These are phyloP conservation scores for Octodon degus DNA, from an alignment of 2,113 vertebrate species.

Conservation along the genomic window DNA sequence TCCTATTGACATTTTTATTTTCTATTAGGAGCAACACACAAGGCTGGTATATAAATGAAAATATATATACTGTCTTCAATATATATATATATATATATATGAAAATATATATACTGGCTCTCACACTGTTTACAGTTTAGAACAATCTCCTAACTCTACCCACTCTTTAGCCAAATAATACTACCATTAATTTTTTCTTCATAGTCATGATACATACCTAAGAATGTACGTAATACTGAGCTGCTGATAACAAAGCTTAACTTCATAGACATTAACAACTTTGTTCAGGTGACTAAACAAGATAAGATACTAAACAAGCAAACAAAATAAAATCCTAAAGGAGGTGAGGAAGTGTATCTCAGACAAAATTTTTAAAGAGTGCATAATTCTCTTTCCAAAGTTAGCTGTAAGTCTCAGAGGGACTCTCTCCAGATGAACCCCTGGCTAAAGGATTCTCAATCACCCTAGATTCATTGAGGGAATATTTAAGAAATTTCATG, in stretches of 20 bases:
- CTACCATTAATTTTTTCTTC: slow-evolving; percentile 6
- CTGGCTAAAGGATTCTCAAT: background rate
- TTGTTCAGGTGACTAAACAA: background rate
- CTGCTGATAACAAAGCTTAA: background rate
- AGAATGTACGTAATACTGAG: background rate
- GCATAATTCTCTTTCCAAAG: slow-evolving; percentile 9
- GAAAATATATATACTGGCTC: background rate
- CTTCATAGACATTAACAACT: background rate
- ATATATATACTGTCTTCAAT: too few relatives aligned
- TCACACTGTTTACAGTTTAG: background rate
- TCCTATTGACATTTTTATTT: background rate
- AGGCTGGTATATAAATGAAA: background rate
- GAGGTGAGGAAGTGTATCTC: background rate
- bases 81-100: too few relatives aligned
- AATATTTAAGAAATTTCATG: background rate
- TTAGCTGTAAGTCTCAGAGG: background rate
- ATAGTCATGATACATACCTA: background rate
- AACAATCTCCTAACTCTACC: background rate
- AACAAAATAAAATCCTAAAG: slow-evolving; percentile 32
- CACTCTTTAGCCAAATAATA: background rate
- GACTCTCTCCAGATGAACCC: background rate
- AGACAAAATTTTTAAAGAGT: background rate
- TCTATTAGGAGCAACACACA: background rate
- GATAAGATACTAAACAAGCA: slow-evolving; percentile 16
- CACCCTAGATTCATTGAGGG: background rate